Conservation (phyloP, 2,797 vertebrate species). For the Podarcis lilfordi region DNA sequence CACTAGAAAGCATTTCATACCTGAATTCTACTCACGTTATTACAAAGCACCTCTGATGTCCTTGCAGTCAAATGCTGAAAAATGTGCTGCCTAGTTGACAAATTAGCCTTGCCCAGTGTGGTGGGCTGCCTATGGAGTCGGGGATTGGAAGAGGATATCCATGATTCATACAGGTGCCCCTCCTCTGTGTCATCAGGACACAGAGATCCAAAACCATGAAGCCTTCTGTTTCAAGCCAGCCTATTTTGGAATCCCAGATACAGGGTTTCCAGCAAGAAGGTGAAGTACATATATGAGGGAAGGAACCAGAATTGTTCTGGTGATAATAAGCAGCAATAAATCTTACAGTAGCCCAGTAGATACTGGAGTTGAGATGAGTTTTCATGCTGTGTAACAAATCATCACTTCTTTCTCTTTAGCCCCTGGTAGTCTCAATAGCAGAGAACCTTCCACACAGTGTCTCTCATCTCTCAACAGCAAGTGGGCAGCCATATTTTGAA, state of each 20-base stretch:
- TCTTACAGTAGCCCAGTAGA: background rate
- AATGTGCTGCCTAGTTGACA: background rate
- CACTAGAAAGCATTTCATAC: conserved; percentile 31
- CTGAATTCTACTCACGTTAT: conserved; percentile 27
- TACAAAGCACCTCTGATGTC: conserved; percentile 61
- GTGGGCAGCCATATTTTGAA: conserved; percentile 1
- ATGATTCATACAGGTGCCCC: background rate
- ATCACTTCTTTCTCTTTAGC: background rate
- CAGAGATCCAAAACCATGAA: background rate
- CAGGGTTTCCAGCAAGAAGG: too few relatives aligned
- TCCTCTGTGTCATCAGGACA: background rate
- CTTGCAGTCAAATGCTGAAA: conserved; percentile 8
- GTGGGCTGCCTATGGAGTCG: background rate
- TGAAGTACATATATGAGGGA: background rate
- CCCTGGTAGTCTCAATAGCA: background rate
- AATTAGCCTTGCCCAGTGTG: background rate
- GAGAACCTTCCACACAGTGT: background rate
- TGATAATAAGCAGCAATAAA: background rate
- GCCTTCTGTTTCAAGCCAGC: background rate
- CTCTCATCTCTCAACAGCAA: background rate
- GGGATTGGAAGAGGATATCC: background rate
- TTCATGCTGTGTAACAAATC: background rate
- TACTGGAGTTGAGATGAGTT: background rate
- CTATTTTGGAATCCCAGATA: background rate
- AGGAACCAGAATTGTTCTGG: background rate